Conservation (phyloP, 2,797 vertebrate genomes). For the Decapterus maruadsi region DNA sequence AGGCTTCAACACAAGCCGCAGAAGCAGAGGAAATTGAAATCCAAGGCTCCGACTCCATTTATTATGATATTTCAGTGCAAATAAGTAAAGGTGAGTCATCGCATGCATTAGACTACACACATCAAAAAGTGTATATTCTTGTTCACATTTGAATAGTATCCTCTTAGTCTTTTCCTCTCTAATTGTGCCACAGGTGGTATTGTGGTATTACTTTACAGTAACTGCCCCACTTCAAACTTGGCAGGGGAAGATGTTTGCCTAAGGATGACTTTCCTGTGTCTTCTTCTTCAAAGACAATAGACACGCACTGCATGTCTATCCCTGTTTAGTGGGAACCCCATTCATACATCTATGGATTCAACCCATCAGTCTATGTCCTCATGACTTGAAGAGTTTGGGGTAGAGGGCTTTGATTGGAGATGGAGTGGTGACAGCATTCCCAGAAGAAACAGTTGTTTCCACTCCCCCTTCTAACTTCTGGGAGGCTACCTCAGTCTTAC, state of each 20-base stretch:
- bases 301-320: conserved; percentile 43
- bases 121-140: conserved; percentile 25
- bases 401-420: conserved; percentile 80
- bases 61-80: conserved; percentile 71
- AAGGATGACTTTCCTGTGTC: conserved; percentile 11
- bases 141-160: conserved; percentile 61
- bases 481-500: conserved; percentile 86
- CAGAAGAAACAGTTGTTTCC: conserved; percentile 87
- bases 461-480: conserved; percentile 83
- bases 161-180: conserved; percentile 15
- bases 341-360: conserved; percentile 36
- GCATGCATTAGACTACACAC: conserved; percentile 10
- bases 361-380: conserved; percentile 34
- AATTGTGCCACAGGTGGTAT: conserved; percentile 12
- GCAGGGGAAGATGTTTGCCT: conserved; percentile 17
- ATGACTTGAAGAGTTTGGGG: conserved; percentile 81
- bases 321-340: conserved; percentile 34
- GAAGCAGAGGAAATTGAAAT: conserved; percentile 24
- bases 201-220: conserved; percentile 9
- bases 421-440: conserved; percentile 80
- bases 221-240: conserved; percentile 15
- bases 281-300: conserved; percentile 10
- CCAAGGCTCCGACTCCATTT: conserved; percentile 22
- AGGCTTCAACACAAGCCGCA: conserved; percentile 23
- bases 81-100: conserved; percentile 35